These are phyloP conservation scores for Drosophila sucinea DNA, from an alignment of 1,140 invertebrate species.

Conservation along the genomic window DNA sequence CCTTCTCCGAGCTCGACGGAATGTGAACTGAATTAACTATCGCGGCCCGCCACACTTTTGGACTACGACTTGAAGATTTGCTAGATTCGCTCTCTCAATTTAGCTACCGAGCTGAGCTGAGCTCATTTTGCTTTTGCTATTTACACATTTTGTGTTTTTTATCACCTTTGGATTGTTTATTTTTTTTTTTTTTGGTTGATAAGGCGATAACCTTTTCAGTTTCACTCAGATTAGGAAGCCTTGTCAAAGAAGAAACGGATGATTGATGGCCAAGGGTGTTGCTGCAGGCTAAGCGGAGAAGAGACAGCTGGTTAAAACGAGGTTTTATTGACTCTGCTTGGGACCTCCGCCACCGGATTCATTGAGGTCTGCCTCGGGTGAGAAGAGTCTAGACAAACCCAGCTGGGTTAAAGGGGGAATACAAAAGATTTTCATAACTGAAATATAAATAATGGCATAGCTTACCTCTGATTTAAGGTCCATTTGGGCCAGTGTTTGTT, in stretches of 20 bases:
- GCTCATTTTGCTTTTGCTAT: slow-evolving; percentile 30
- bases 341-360: slow-evolving; percentile 61
- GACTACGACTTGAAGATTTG: slow-evolving; percentile 31
- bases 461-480: slow-evolving; percentile 17
- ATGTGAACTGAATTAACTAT: slow-evolving; percentile 54
- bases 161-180: slow-evolving; percentile 56
- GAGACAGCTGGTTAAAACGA: slow-evolving; percentile 34
- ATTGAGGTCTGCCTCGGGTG: slow-evolving; percentile 44
- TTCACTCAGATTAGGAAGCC: slow-evolving; percentile 25
- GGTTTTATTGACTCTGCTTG: neutral
- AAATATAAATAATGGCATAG: neutral
- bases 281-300: slow-evolving; percentile 37
- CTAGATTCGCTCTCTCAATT: slow-evolving; percentile 13
- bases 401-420: slow-evolving; percentile 32
- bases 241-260: slow-evolving; percentile 69
- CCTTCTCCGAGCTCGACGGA: slow-evolving; percentile 50
- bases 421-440: neutral
- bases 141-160: slow-evolving; percentile 58
- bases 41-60: slow-evolving; percentile 14
- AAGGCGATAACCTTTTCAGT: slow-evolving; percentile 46
- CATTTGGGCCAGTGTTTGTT: slow-evolving; percentile 11
- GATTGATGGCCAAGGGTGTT: slow-evolving; percentile 72
- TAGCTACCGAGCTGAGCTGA: slow-evolving; percentile 14
- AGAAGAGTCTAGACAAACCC: slow-evolving; percentile 56
- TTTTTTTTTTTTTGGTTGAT: slow-evolving; percentile 35